Percentiles rank a stretch among this genome's conserved stretches.
Evolutionary conservation across 1,140 invertebrate genomes (phyloP).

Genomic region (Drosophila sp.): DNA sequence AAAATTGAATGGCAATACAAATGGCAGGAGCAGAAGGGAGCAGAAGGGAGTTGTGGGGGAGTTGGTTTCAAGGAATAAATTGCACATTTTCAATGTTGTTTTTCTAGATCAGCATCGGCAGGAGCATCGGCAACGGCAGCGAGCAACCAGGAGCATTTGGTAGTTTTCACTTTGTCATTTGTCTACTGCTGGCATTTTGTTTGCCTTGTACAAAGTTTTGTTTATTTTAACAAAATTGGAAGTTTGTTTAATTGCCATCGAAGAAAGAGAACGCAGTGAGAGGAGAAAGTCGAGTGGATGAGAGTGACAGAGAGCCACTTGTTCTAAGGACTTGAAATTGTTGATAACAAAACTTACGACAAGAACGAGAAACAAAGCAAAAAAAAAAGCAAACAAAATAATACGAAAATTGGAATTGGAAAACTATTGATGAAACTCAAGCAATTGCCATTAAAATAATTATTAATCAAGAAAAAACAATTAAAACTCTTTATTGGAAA

Average conservation of each 20-base stretch:
- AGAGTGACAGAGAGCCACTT: constrained; percentile 26
- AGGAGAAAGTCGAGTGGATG: not conserved
- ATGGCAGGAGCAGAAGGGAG: not conserved
- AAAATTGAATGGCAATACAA: constrained; percentile 4
- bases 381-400: not conserved
- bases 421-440: not conserved
- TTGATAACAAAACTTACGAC: not conserved
- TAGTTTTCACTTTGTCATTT: constrained; percentile 32
- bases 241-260: constrained; percentile 60
- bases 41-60: not conserved
- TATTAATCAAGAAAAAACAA: not conserved
- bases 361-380: not conserved
- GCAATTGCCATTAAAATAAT: not conserved
- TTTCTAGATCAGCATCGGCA: constrained; percentile 27
- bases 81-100: constrained; percentile 55
- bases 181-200: constrained; percentile 49
- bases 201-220: constrained; percentile 57
- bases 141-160: not conserved
- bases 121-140: constrained; percentile 17
- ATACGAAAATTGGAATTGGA: not conserved
- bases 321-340: constrained; percentile 19
- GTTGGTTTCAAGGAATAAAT: not conserved
- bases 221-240: constrained; percentile 62
- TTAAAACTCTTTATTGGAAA: too few relatives aligned
- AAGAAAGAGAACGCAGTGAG: constrained; percentile 8